Evolutionary conservation across 1,140 invertebrate genomes (phyloP).

Genomic region (Glomeris maerens): DNA sequence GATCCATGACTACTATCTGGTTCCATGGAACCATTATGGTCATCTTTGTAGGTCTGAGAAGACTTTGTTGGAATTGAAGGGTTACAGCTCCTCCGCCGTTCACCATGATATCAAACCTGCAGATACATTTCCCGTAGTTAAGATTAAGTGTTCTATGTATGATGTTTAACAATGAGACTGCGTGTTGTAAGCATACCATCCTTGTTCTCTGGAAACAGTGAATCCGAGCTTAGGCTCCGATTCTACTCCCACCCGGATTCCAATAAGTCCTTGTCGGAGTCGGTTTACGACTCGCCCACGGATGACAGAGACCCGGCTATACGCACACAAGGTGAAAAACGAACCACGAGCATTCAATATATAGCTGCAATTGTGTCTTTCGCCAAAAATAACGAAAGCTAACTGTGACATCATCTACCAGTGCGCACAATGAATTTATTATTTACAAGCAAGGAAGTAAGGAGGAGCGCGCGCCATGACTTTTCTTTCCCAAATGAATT

Average conservation of each 20-base stretch:
- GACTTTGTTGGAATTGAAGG: constrained; percentile 82
- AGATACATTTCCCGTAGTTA: background rate
- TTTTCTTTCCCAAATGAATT: too few species aligned
- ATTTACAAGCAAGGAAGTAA: too few species aligned
- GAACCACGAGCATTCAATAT: background rate
- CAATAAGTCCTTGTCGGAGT: constrained; percentile 85
- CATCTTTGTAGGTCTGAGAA: constrained; percentile 68
- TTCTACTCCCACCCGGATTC: constrained; percentile 90
- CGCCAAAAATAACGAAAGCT: background rate
- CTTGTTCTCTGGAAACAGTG: constrained; percentile 79
- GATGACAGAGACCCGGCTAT: constrained; percentile 94
- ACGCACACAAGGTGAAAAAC: constrained; percentile 20
- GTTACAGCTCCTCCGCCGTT: constrained; percentile 98
- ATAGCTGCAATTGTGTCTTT: background rate
- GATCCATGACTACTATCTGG: constrained; percentile 72
- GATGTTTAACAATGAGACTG: too few species aligned
- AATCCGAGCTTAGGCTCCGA: constrained; percentile 87
- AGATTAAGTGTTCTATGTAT: background rate
- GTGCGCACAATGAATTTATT: too few species aligned
- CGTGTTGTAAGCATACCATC: constrained; percentile 68
- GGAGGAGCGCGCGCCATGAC: too few species aligned
- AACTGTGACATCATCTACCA: too few species aligned
- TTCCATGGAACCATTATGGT: constrained; percentile 91
- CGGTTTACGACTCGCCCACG: constrained; percentile 85
- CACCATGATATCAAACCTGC: constrained; percentile 93